Evolutionary conservation across 1,140 invertebrate species (phyloP), one percentile per base, ranked within the genome.

Genomic region (Drosophila insularis): DNA sequence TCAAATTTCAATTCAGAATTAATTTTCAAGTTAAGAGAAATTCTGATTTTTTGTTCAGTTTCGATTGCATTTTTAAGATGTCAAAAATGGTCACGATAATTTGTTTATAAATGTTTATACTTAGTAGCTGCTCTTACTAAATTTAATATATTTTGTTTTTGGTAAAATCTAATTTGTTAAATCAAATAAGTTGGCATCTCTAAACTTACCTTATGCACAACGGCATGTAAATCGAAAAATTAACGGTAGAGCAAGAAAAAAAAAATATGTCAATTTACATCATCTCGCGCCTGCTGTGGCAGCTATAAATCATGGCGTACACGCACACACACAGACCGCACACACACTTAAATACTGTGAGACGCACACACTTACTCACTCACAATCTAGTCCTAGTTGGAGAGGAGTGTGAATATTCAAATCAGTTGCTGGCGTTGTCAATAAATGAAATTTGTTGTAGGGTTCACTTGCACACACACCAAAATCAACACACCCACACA

Each of bases 221-320:
- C 76, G 69, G 82, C 82, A 87, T 87, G 75, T 80, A 87, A 87
- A 87, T 89, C 75, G 84, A 87, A 87, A 81, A 87, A 81, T 87
- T 50, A 50, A 50, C 43, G 43, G 2, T 50, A 21, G 43, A 8
- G 14, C 14, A 10, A 50, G 79, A 64, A 62, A 19, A 50, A 87
- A 66, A 64, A 65, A 79, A 87, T 80, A 82, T 82, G 84, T 87
- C 82, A 89, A 63, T 87, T 87, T 79, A 73, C 66, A 87, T 87
- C 76, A 77, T 50, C 17, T 50, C 43, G 43, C 65, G 75, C 72
- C 75, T 76, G 60, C 64, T 73, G 68, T 63, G 68, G 71, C 66
- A 66, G 61, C 67, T 69, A 68, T 86, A 79, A 86, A 86, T 79
- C 79, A 87, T 71, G 79, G 63, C 17, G 14, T 63, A 63, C n/a